A percentile compares a stretch with the other conserved stretches of the same genome.
Evolutionary conservation across 2,113 vertebrate genomes (phyloP).

Genomic region (Leptocoma aspasia): DNA sequence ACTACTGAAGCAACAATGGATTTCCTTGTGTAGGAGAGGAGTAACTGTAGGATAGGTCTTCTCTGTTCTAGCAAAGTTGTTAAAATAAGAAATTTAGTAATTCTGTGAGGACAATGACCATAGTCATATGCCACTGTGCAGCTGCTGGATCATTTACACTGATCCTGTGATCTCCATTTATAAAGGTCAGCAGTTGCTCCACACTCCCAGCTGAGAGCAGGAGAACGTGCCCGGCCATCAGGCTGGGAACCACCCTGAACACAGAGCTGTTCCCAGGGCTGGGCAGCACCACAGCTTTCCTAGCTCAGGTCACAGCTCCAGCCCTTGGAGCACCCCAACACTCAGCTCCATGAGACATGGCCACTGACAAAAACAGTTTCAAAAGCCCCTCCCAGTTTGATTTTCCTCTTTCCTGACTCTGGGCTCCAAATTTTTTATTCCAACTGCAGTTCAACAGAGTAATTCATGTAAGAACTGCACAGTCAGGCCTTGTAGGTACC

Average conservation of each 20-base stretch:
- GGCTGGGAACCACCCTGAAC: background rate
- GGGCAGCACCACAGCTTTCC: background rate
- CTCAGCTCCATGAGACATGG: rapidly evolving
- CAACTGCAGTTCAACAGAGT: background rate
- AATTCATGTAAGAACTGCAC: background rate
- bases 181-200: constrained; percentile 59
- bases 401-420: background rate
- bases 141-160: constrained; percentile 40
- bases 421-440: background rate
- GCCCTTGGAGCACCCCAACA: background rate
- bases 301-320: background rate
- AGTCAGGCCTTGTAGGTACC: background rate
- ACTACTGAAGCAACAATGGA: constrained; percentile 24
- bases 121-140: constrained; percentile 46
- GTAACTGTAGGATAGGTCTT: background rate
- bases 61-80: background rate
- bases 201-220: background rate
- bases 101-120: constrained; percentile 51
- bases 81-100: constrained; percentile 36
- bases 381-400: background rate
- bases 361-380: background rate
- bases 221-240: background rate
- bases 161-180: constrained; percentile 31
- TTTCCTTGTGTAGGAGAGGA: background rate
- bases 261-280: background rate